Evolutionary conservation across 2,888 invertebrate genomes (phyloP).

Genomic region (Lasioglossum figueresi): DNA sequence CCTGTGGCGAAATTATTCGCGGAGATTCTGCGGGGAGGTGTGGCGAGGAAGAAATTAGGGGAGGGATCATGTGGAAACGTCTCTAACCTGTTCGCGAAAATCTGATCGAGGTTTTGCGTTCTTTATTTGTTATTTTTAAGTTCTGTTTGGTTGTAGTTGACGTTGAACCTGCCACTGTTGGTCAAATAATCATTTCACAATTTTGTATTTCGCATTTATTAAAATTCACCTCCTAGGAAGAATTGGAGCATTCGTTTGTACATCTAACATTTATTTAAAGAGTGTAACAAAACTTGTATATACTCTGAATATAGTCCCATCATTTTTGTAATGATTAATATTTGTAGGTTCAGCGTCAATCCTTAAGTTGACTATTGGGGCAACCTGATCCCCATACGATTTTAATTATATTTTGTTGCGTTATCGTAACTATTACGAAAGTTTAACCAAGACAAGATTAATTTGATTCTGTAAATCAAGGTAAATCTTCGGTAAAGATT

Average conservation of each 20-base stretch:
- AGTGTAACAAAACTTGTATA: background rate
- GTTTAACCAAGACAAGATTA: background rate
- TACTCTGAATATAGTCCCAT: background rate
- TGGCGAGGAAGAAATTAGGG: background rate
- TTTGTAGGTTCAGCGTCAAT: background rate
- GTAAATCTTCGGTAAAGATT: no score
- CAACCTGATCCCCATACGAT: background rate
- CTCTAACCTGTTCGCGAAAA: background rate
- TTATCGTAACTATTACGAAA: background rate
- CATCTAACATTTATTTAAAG: background rate
- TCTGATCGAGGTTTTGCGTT: background rate
- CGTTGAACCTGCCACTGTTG: background rate
- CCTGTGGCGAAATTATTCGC: slow-evolving; percentile 70
- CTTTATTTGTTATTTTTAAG: background rate
- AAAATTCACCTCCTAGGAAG: background rate
- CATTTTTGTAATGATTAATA: background rate
- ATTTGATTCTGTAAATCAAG: background rate
- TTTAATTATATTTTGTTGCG: background rate
- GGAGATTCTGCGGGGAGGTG: background rate
- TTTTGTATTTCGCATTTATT: background rate
- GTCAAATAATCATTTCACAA: background rate
- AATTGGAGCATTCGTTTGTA: background rate
- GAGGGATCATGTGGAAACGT: background rate
- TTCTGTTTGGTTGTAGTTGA: background rate
- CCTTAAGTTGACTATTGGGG: background rate